Evolutionary conservation across 2,113 vertebrate species (phyloP), one percentile per base, ranked within the genome.

Genomic region (Lucifuga dentata): DNA sequence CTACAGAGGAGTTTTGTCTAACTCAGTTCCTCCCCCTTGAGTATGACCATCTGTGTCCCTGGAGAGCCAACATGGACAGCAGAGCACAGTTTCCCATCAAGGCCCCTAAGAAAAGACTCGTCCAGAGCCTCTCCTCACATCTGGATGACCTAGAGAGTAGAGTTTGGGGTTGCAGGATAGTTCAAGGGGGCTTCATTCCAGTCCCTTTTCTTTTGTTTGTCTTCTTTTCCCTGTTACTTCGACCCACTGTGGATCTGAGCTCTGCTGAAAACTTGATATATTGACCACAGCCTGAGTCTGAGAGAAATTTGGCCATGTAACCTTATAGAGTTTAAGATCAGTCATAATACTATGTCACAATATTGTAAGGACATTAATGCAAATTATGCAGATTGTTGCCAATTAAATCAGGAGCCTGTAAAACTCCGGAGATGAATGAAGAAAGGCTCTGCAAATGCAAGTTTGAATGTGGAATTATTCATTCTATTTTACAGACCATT

Each of bases 81-180:
- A 60, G 64, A 57, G 38, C 50, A 51, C 45, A 80, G 39, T 88
- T 91, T 90, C 89, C 88, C 88, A 88, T 63, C 49, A 49, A 69
- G 76, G 72, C 81, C 67, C 70, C 72, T 64, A 75, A 84, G 68
- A 80, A 86, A 86, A 88, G 74, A 69, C 40, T 77, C 73, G 62
- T 74, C 86, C 78, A 58, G 60, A 74, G 51, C 56, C 48, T 87
- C 79, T 51, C 17, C 81, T 84, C 80, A 88, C 90, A 91, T 89
- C 88, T 90, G 90, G 85, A 86, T 68, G 83, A 89, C 87, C 84
- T 59, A 43, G 52, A 77, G 80, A 78, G 85, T 52, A 81, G 35
- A 89, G 70, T 53, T 44, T 23, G n/a, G 51, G 55, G 57, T 53
- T 60, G n/a, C 33, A 44, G 49, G 46, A 73, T 49, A 55, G 24